Evolutionary conservation across 2,888 invertebrate species (phyloP).

Genomic region (Autographa gamma): DNA sequence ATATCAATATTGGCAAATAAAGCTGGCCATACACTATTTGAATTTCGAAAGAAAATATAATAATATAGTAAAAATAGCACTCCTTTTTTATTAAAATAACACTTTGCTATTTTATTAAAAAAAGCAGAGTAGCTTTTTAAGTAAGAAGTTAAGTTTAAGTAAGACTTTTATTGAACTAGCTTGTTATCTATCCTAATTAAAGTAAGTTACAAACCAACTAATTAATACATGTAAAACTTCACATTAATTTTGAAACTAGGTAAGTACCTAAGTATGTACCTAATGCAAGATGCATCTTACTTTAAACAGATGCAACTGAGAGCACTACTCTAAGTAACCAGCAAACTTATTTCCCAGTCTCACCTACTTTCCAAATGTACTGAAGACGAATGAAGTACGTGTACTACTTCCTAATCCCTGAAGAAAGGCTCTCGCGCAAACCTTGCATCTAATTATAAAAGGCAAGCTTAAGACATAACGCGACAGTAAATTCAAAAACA

Average conservation of each 20-base stretch:
- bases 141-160: no score
- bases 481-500: conserved; percentile 1
- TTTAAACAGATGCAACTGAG: no score
- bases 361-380: conserved; percentile 3
- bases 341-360: background rate
- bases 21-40: background rate
- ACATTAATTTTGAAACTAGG: no score
- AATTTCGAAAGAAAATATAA: background rate
- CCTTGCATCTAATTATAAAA: conserved; percentile 3
- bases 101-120: no score
- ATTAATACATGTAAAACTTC: no score
- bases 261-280: no score
- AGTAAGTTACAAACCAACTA: no score
- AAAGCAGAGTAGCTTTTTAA: no score
- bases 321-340: background rate
- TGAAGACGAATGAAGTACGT: background rate
- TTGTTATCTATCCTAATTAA: no score
- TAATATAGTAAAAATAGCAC: background rate
- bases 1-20: conserved; percentile 38
- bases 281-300: no score
- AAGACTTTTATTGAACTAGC: no score
- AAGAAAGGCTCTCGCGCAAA: background rate
- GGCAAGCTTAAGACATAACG: conserved; percentile 4
- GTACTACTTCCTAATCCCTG: background rate
- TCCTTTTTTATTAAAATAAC: no score